Evolutionary conservation across 2,888 invertebrate species (phyloP).

Genomic region (Mactromeris polynyma): DNA sequence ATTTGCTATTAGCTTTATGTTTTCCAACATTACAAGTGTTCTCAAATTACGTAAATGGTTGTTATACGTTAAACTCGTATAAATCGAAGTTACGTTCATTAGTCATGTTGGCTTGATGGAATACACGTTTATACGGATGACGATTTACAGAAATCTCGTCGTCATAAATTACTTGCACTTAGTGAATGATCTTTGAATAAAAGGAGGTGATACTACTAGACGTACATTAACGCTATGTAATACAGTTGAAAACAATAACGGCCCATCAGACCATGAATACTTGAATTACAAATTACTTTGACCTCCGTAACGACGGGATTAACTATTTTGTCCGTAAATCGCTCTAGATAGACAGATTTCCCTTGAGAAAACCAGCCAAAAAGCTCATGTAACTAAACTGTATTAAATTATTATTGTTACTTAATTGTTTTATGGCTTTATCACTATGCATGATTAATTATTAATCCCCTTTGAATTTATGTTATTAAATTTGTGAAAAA

Average conservation of each 20-base stretch:
- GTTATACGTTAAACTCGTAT: too few relatives aligned
- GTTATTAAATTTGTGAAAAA: background rate
- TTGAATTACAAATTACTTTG: background rate
- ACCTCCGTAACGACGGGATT: background rate
- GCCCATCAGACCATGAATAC: background rate
- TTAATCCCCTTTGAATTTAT: background rate
- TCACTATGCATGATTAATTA: constrained; percentile 2
- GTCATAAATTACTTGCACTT: too few relatives aligned
- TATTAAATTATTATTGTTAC: background rate
- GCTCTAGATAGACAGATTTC: background rate
- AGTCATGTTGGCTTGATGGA: too few relatives aligned
- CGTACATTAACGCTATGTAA: background rate
- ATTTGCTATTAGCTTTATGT: too few relatives aligned
- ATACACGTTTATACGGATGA: too few relatives aligned
- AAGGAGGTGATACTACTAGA: background rate
- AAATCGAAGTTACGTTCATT: too few relatives aligned
- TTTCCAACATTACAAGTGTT: too few relatives aligned
- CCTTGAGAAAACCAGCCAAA: background rate
- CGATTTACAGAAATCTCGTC: too few relatives aligned
- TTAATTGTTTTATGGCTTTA: background rate
- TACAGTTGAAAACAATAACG: background rate
- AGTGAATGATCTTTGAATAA: too few relatives aligned
- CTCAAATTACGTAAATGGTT: too few relatives aligned
- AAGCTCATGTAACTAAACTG: background rate
- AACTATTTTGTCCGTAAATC: background rate